Base-by-base conservation (phyloP, 2,888 invertebrate species). In the Watsonalla cultraria region DNA sequence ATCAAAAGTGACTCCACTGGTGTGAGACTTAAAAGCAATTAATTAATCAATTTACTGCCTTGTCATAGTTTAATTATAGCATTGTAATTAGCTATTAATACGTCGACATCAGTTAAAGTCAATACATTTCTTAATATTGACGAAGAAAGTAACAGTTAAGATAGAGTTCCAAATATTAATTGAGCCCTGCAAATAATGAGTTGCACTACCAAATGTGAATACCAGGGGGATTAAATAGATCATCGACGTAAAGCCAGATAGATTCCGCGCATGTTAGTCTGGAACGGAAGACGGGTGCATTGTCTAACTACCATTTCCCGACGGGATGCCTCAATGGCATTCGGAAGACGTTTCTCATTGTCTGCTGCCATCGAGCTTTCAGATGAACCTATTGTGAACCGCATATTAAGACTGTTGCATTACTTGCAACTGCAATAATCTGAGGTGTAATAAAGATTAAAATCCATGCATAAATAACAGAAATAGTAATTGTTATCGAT, bases 241-340 rank as follows among this genome's bases (percentile, higher is more conserved):
- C 54, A 55, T 56, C 49, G 51, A 51, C 46, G 51, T 47, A 48
- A 49, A 45, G 35, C 37, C 51, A 56, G 57, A 59, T 57, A 62
- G 60, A 75, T 74, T 72, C 68, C 60, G 60, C 50, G 54, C 61
- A 66, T 68, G 58, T 60, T 63, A 56, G 64, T 66, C 63, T 56
- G 58, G 65, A 61, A 64, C 58, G 64, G 59, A 58, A 60, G 61
- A 60, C 58, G 61, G 62, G 61, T 65, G 67, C 66, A 71, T 70
- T 72, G 72, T 77, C 72, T 74, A 74, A 74, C 70, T 66, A 60
- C 74, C 61, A 76, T 74, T 80, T 78, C 79, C 80, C 80, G 65
- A 61, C 65, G 79, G 79, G 73, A 78, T 67, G 68, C 63, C 63
- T 51, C 60, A 55, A 73, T 70, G 74, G 77, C 74, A 82, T 79